Evolutionary conservation across 1,140 invertebrate species (phyloP), one percentile per base, ranked within the genome.

Genomic region (Ephestia elutella): DNA sequence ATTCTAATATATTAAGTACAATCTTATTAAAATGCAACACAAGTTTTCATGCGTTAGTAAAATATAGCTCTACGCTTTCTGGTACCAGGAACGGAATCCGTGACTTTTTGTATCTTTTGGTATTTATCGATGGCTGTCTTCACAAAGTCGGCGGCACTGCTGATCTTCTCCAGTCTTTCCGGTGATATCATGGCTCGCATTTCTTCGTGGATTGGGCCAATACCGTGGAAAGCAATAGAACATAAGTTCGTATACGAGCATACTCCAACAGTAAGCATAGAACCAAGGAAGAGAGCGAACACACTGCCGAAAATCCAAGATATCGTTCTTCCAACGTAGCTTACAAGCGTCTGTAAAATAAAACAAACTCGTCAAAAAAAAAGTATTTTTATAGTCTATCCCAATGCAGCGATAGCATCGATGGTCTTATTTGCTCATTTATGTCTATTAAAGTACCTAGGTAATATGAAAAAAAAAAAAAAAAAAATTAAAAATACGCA

Each of bases 201-300:
- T 59, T 88, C 84, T 57, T 88, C 86, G 21, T 82, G 83, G 19
- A 88, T 88, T 2, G 86, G 81, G 5, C 86, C 86, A 0, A 91
- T 73, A 8, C 91, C 91, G 18, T 90, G 68, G 68, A 92, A 91
- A 1, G 86, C 86, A 19, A 93, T 90, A 0, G 89, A 88, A 69
- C 93, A 95, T 21, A 94, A 63, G 7, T 92, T 91, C 0, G 93
- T 93, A 17, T 93, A 90, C 0, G 89, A 89, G 65, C 93, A 95
- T 0, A 94, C 67, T 0, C 90, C 85, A 1, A 90, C 89, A 0
- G 90, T 92, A 2, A 93, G 76, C 5, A 91, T 68, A 20, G 91
- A 89, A 1, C 91, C 91, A 13, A 92, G 80, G 2, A 92, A 63
- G 2, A 92, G 80, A 0, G 92, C 66, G 9, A 90, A 91, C n/a